Conservation (phyloP, 2,888 invertebrate genomes). For the Cantharis lateralis region DNA sequence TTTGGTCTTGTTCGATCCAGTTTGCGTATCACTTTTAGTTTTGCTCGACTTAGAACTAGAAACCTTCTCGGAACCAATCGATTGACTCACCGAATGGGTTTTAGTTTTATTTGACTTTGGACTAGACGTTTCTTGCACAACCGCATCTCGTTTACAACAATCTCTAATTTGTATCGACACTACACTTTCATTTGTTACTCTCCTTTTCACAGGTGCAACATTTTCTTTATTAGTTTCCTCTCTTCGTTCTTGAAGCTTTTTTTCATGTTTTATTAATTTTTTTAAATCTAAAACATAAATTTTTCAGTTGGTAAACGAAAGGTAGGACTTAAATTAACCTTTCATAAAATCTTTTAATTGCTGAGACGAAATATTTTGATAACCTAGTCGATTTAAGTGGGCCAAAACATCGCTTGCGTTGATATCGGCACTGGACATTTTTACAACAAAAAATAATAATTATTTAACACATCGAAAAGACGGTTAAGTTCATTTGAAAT, state of each 20-base stretch:
- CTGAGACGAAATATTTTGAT: slow-evolving; percentile 73
- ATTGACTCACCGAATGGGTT: not conserved
- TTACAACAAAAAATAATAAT: not conserved
- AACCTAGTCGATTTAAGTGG: slow-evolving; percentile 77
- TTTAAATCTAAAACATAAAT: slow-evolving; percentile 65
- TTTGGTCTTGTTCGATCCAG: not conserved
- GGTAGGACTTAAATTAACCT: slow-evolving; percentile 58
- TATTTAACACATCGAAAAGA: not conserved
- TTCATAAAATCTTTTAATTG: slow-evolving; percentile 79
- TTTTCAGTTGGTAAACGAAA: slow-evolving; percentile 1
- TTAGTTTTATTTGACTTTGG: not conserved
- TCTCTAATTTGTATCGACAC: not conserved
- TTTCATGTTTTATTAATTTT: slow-evolving; percentile 67
- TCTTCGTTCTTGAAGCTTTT: slow-evolving; percentile 40
- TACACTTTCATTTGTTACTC: not conserved
- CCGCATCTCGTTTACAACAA: not conserved
- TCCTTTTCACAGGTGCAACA: not conserved
- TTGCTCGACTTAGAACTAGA: not conserved
- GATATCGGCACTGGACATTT: slow-evolving; percentile 54
- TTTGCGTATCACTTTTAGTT: not conserved
- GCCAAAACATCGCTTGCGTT: slow-evolving; percentile 75
- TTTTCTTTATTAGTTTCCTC: slow-evolving; percentile 8
- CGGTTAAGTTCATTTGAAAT: not conserved
- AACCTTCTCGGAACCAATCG: not conserved
- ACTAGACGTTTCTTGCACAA: not conserved